Evolutionary conservation across 2,888 invertebrate species (phyloP).

Genomic region (Drosophila gaucha): DNA sequence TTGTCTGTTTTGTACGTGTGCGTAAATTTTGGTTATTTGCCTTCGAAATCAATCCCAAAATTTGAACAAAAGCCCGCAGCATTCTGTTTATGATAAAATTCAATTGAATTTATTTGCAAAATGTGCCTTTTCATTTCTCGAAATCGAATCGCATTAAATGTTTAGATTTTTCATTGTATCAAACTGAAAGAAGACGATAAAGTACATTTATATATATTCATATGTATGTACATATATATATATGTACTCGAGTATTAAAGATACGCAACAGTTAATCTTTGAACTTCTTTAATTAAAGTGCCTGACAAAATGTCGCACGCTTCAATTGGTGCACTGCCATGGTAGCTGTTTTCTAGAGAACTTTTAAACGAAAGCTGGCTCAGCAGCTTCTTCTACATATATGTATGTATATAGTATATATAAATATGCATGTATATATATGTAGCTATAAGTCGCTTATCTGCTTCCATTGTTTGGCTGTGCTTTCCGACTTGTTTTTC

Average conservation of each 20-base stretch:
- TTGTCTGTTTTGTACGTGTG: conserved; percentile 17
- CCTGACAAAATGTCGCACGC: conserved; percentile 27
- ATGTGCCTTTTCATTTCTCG: conserved; percentile 41
- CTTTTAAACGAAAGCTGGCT: conserved; percentile 1
- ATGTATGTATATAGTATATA: background rate
- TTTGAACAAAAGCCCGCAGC: conserved; percentile 65
- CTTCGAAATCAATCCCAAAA: conserved; percentile 66
- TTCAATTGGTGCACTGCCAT: conserved; percentile 38
- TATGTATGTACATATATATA: background rate
- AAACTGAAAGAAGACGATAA: background rate
- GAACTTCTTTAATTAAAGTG: conserved; percentile 68
- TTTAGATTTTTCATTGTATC: conserved; percentile 59
- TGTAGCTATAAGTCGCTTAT: conserved; percentile 2
- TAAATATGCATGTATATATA: background rate
- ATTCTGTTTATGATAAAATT: conserved; percentile 63
- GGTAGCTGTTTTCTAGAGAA: conserved; percentile 9
- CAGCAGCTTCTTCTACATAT: background rate
- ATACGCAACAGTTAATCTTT: conserved; percentile 66
- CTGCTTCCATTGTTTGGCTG: conserved; percentile 22
- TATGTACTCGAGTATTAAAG: background rate
- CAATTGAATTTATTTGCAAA: conserved; percentile 69
- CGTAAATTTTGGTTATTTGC: conserved; percentile 45
- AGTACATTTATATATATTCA: background rate
- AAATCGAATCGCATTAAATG: conserved; percentile 71
- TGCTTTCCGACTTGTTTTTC: conserved; percentile 23